phyloP scores from a whole-genome alignment of 1,140 invertebrate genomes.

The Pararge aegeria region DNA sequence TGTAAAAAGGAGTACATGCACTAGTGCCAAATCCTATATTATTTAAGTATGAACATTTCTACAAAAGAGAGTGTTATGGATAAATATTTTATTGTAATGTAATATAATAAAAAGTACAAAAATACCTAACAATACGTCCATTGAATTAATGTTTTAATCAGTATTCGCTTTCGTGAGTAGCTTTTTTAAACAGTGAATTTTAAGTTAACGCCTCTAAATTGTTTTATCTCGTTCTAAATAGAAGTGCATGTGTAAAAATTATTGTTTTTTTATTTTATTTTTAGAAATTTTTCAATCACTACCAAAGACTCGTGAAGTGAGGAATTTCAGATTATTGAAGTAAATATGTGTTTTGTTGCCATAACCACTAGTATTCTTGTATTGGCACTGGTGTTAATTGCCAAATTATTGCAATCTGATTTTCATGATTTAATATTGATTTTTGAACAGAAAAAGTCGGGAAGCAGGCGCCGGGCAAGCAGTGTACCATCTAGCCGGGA shows the following conservation, averaged over 20 bases:
- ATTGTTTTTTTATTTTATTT: slow-evolving; percentile 43
- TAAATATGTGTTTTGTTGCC: slow-evolving; percentile 57
- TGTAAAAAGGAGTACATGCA: slow-evolving; percentile 43
- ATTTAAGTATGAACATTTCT: slow-evolving; percentile 30
- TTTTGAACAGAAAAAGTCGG: slow-evolving; percentile 80
- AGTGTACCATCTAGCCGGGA: slow-evolving; percentile 70
- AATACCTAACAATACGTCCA: slow-evolving; percentile 38
- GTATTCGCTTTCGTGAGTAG: slow-evolving; percentile 69
- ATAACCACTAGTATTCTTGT: slow-evolving; percentile 74
- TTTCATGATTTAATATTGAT: slow-evolving; percentile 44
- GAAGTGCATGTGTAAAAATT: slow-evolving; percentile 63
- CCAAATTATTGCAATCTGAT: slow-evolving; percentile 31
- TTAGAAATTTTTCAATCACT: slow-evolving; percentile 42
- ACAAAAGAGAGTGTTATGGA: slow-evolving; percentile 75
- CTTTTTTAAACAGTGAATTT: slow-evolving; percentile 54
- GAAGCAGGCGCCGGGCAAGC: slow-evolving; percentile 71
- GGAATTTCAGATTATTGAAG: slow-evolving; percentile 52
- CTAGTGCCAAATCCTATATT: slow-evolving; percentile 57
- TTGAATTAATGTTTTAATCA: slow-evolving; percentile 47
- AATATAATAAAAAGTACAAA: slow-evolving; percentile 46
- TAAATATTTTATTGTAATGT: slow-evolving; percentile 44
- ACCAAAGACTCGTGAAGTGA: slow-evolving; percentile 29
- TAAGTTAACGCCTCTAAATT: slow-evolving; percentile 51
- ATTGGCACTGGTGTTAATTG: slow-evolving; percentile 74
- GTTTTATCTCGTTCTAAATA: slow-evolving; percentile 57